Base-by-base conservation (phyloP, 2,888 invertebrate species). In the Orthosia cruda region DNA sequence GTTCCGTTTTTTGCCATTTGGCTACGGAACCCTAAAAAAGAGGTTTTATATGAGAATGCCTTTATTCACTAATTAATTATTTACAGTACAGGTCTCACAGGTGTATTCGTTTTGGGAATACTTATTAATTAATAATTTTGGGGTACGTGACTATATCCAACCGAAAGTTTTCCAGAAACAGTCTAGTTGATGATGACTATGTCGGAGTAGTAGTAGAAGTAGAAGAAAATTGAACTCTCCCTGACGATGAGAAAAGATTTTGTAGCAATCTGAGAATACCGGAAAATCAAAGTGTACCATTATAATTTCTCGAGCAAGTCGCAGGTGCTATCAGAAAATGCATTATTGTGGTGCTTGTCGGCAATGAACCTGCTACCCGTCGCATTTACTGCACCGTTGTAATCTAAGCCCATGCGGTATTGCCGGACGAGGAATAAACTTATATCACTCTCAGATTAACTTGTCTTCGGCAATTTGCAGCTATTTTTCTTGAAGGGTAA, bases 361-460 rank as follows among this genome's bases (percentile, higher is more conserved):
- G 55, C 67, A 59, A 64, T 74, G 66, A 66, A 64, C 74, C 59
- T 67, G 73, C 55, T 64, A 70, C 66, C 59, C 67, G 73, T 58
- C 66, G 62, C 58, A 79, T 73, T 83, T 73, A 59, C 47, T 45
- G 63, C 61, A 49, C 80, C 84, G 84, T 84, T 69, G 69, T 78
- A 72, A 66, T 70, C 55, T 73, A 55, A 74, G 23, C 67, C 18
- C 58, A 70, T 70, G 61, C 57, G 18, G 55, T 50, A 70, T 52
- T 73, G 55, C 74, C 49, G 50, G 64, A 73, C 58, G 49, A 15
- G 23, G 62, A 57, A 64, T 83, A 64, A 59, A 78, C 55, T 47
- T 66, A 76, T 49, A 45, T 45, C 80, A 61, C 54, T 78, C 82
- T 54, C 18, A 54, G 57, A 75, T 62, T 80, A 54, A 59, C 49